These are phyloP conservation scores for Spilarctia lutea DNA, from an alignment of 2,888 invertebrate species.

Conservation along the genomic window DNA sequence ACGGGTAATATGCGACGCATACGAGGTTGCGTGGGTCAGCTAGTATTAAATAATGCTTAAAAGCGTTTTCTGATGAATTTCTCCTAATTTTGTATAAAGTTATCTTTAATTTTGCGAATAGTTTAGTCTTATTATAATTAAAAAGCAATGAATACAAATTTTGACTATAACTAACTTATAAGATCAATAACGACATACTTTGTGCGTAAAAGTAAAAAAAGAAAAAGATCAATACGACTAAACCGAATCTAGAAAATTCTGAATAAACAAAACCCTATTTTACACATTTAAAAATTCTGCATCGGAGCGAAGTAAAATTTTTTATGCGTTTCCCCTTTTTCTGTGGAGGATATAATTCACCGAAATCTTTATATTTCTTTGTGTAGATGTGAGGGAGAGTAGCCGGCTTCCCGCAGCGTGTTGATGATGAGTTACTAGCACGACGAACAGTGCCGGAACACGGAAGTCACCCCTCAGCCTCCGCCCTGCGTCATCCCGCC, in stretches of 20 bases:
- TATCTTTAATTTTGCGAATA: too few relatives aligned
- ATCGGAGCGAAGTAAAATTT: constrained; percentile 30
- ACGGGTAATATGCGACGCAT: too few relatives aligned
- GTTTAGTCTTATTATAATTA: too few relatives aligned
- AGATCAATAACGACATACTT: too few relatives aligned
- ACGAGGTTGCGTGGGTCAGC: too few relatives aligned
- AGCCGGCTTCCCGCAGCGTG: constrained; percentile 70
- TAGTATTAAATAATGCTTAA: too few relatives aligned
- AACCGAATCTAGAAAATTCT: constrained; percentile 20
- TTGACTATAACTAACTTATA: background rate
- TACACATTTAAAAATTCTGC: constrained; percentile 39
- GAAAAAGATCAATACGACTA: constrained; percentile 8
- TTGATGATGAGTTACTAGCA: constrained; percentile 84
- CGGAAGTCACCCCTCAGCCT: constrained; percentile 79
- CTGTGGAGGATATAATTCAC: constrained; percentile 77
- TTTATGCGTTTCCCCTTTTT: constrained; percentile 68
- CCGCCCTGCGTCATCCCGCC: constrained; percentile 68
- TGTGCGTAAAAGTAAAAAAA: too few relatives aligned
- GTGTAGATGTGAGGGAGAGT: constrained; percentile 69
- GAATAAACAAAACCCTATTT: constrained; percentile 34
- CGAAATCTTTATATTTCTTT: constrained; percentile 83
- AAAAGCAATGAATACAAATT: background rate
- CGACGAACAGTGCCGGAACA: constrained; percentile 63
- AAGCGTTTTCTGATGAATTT: background rate
- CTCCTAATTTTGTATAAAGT: background rate